Base-by-base conservation (phyloP, 2,888 invertebrate species). In the Dryococelus australis region DNA sequence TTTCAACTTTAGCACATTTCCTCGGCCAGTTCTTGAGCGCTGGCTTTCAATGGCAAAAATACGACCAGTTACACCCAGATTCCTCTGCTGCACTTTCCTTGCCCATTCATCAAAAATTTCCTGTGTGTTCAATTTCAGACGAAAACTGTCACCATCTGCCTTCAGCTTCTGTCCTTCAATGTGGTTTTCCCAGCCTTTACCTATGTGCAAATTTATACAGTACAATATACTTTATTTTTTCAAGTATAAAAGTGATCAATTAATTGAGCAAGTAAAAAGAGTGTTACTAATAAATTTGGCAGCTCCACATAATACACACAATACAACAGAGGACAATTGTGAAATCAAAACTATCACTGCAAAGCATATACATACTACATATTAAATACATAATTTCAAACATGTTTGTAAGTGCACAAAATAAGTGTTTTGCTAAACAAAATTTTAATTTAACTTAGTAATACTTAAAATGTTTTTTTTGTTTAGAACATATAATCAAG, bases 71-170 rank as follows among this genome's bases (percentile, higher is more conserved):
- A 99, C 98, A 20, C 98, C 98, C 83, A 99, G 94, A 92, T 99
- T 98, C 87, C 98, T 95, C 92, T 98, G 97, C 91, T 98, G 98
- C 4, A 99, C 96, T 93, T 97, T 98, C 79, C 97, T 95, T 79
- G 98, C 97, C 99, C 99, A 99, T 91, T 99, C 99, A 91, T 99
- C 99, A 92, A 99, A 99, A 85, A 99, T 97, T 92, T 98, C 98
- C 91, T 98, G 97, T 0, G 99, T 99, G 91, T 99, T 99, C 79
- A 99, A 94, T 92, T 99, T 99, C 88, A 97, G 94, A 26, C 98
- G 96, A 93, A 99, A 99, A 92, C 98, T 99, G 92, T 99, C 99
- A 6, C 99, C 99, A 91, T 99, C 99, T 6, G 97, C 98, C 93
- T 99, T 99, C 87, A 99, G 93, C 91, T 98, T 98, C 92, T 99